A percentile compares a stretch with the other conserved stretches of the same genome.
phyloP scores from a whole-genome alignment of 2,113 vertebrate species.

The Sinocyclocheilus rhinocerous region DNA sequence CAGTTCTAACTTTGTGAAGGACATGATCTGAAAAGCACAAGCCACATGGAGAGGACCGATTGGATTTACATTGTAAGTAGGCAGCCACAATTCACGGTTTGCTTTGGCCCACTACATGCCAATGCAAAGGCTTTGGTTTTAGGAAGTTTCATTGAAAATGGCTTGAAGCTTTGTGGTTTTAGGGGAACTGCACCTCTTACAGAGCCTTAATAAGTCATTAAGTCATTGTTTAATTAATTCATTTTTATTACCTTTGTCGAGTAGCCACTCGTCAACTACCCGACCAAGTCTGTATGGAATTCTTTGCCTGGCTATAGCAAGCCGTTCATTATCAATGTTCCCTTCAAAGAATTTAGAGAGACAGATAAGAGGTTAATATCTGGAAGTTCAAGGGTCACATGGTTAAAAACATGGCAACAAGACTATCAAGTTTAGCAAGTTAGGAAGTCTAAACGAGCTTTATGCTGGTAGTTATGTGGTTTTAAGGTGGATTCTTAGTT shows the following conservation, averaged over 20 bases:
- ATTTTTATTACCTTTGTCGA: constrained; percentile 99
- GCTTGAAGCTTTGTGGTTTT: constrained; percentile 52
- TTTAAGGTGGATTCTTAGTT: constrained; percentile 73
- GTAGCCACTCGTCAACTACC: constrained; percentile 99
- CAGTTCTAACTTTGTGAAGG: constrained; percentile 62
- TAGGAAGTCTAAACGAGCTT: constrained; percentile 74
- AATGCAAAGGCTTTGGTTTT: constrained; percentile 35
- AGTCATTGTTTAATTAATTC: constrained; percentile 76
- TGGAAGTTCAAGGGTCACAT: constrained; percentile 86
- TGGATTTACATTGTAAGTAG: constrained; percentile 29
- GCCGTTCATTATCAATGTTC: constrained; percentile 99
- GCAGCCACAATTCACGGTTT: constrained; percentile 41
- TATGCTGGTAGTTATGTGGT: constrained; percentile 74
- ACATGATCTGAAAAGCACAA: constrained; percentile 31
- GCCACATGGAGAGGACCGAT: constrained; percentile 37
- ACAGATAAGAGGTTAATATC: constrained; percentile 91
- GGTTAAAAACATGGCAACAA: constrained; percentile 81
- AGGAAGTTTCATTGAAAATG: neutral
- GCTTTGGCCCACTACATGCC: constrained; percentile 36
- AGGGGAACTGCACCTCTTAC: constrained; percentile 82
- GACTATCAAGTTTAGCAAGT: constrained; percentile 79
- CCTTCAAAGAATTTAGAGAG: constrained; percentile 99
- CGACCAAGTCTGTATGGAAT: constrained; percentile 99
- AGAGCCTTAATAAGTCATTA: constrained; percentile 69
- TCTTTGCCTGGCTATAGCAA: constrained; percentile 99